Base-by-base conservation (phyloP, 2,888 invertebrate genomes). In the Catonia carolina region DNA sequence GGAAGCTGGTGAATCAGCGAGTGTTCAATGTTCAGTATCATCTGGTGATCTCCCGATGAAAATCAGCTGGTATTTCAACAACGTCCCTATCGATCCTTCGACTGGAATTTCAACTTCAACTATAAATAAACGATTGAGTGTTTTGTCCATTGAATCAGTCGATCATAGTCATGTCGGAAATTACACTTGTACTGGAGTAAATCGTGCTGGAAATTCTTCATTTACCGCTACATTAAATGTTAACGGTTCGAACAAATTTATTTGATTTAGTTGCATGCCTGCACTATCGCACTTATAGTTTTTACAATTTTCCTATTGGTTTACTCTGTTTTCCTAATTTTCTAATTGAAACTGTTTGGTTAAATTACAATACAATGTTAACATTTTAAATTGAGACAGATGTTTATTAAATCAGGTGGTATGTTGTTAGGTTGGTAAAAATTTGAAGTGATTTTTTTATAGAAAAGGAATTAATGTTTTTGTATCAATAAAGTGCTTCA, bases 11-110 rank as follows among this genome's bases (percentile, higher is more conserved):
- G 70, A 72, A 54, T 64, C 67, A 23, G 67, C 64, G 5, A 62
- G 67, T 47, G 58, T 69, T 4, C 63, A 64, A 20, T 71, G 70
- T 55, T 64, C 67, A 39, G 67, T 70, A 5, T 55, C 62, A 4
- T 63, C 65, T 35, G 71, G 76, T 3, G 75, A 75, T 64, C 67
- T 70, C 35, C 75, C 78, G 18, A 69, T 78, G 41, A 69, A 67
- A 37, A 72, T 78, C 31, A 68, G 68, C 15, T 78, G 78, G 78
- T 69, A 70, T 31, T 75, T 75, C 62, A 75, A 77, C 47, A 80
- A 80, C 66, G 41, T 48, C 2, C 10, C 42, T 5, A 37, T 53
- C 4, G 31, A 18, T 15, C 39, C 31, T n/a, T 36, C 55, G 10
- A 8, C 18, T 27, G 65, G 41, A 63, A 65, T 39, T 22, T 37